Percentiles rank a stretch among this genome's conserved stretches.
Evolutionary conservation across 2,888 invertebrate genomes (phyloP).

Genomic region (Deilephila elpenor): DNA sequence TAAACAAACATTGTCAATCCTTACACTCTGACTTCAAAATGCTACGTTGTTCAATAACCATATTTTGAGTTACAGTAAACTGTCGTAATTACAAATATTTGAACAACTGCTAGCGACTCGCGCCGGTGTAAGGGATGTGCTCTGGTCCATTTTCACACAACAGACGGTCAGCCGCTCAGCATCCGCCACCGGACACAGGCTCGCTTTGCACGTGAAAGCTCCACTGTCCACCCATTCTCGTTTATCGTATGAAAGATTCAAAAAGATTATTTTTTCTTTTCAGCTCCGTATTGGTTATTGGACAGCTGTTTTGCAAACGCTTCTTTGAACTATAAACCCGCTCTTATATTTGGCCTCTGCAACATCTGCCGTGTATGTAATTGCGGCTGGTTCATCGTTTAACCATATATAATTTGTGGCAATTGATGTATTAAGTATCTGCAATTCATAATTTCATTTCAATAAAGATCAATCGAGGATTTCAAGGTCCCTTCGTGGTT

Average conservation of each 20-base stretch:
- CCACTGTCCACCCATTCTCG: constrained; percentile 41
- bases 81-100: background rate
- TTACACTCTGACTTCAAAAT: too few relatives aligned
- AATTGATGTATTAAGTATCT: background rate
- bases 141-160: constrained; percentile 46
- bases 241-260: constrained; percentile 51
- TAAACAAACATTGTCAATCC: too few relatives aligned
- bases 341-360: constrained; percentile 13
- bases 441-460: too few relatives aligned
- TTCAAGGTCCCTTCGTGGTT: too few relatives aligned
- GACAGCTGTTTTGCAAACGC: constrained; percentile 24
- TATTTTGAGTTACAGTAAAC: background rate
- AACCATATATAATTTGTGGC: background rate
- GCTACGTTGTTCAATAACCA: too few relatives aligned
- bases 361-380: constrained; percentile 13
- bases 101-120: background rate
- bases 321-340: constrained; percentile 27
- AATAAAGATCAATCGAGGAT: too few relatives aligned
- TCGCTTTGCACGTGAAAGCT: constrained; percentile 46
- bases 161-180: constrained; percentile 37
- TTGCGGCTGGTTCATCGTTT: constrained; percentile 15
- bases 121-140: constrained; percentile 17
- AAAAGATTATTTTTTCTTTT: constrained; percentile 26
- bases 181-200: constrained; percentile 50
- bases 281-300: constrained; percentile 29